Percentiles rank a stretch among this genome's conserved stretches.
Evolutionary conservation across 2,888 invertebrate genomes (phyloP).

Genomic region (Perdita meconis): DNA sequence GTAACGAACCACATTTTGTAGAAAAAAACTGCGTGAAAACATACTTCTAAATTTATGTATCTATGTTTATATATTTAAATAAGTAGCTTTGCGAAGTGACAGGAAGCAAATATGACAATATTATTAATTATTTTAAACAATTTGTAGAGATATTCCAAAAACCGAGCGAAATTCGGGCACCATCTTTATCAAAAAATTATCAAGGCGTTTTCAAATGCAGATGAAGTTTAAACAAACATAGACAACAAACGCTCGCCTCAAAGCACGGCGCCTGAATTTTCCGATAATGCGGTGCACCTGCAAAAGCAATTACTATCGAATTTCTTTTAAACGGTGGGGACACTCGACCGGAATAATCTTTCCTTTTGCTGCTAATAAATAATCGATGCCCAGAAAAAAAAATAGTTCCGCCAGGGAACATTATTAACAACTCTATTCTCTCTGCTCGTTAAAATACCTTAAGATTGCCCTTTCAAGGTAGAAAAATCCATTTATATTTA

Average conservation of each 20-base stretch:
- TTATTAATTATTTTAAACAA: too few species aligned
- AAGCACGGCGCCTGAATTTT: constrained; percentile 50
- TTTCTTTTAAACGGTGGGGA: constrained; percentile 48
- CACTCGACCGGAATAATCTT: constrained; percentile 10
- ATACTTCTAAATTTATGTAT: too few species aligned
- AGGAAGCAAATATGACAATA: too few species aligned
- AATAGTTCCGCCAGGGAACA: constrained; percentile 8
- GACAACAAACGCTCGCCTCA: constrained; percentile 43
- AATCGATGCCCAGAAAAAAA: constrained; percentile 24
- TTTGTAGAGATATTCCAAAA: too few species aligned
- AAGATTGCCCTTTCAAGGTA: not conserved
- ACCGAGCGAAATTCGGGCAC: too few species aligned
- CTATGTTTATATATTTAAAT: too few species aligned
- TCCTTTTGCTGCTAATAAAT: constrained; percentile 20
- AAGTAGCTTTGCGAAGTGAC: too few species aligned
- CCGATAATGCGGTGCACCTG: constrained; percentile 51
- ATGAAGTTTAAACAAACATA: constrained; percentile 48
- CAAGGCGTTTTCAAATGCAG: too few species aligned
- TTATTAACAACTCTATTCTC: not conserved
- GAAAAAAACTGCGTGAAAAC: too few species aligned
- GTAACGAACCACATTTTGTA: too few species aligned
- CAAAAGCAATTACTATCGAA: constrained; percentile 49
- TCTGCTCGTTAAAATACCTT: not conserved
- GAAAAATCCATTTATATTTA: not conserved
- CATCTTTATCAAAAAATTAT: too few species aligned